These are phyloP conservation scores for Nesogale talazaci DNA, from an alignment of 2,113 vertebrate genomes.

Conservation along the genomic window DNA sequence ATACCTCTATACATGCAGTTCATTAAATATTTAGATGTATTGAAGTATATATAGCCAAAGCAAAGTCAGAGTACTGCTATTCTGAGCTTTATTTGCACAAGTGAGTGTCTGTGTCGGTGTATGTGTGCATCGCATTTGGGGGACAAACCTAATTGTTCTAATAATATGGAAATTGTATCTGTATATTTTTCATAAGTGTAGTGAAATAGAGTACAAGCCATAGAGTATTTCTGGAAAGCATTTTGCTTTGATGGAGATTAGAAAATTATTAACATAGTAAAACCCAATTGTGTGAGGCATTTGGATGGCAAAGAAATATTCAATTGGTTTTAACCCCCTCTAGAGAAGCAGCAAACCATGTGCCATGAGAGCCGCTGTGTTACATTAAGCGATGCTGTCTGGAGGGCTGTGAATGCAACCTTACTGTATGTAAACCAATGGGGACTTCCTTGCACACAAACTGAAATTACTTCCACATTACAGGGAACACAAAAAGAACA, in stretches of 20 bases:
- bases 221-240: conserved; percentile 45
- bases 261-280: conserved; percentile 65
- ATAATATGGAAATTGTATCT: conserved; percentile 2
- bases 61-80: too few relatives aligned
- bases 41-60: neutral
- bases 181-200: neutral
- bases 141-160: neutral
- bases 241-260: conserved; percentile 58
- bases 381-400: conserved; percentile 39
- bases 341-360: conserved; percentile 35
- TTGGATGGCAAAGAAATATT: conserved; percentile 37
- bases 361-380: neutral
- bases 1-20: too few relatives aligned
- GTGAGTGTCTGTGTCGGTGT: neutral
- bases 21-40: neutral
- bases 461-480: conserved; percentile 79
- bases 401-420: conserved; percentile 1
- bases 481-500: conserved; percentile 74
- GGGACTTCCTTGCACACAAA: conserved; percentile 63
- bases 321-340: conserved; percentile 33
- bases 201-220: neutral
- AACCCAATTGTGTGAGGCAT: conserved; percentile 34
- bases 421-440: conserved; percentile 41
- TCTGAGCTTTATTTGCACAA: neutral
- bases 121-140: neutral